Base-by-base conservation (phyloP, 2,113 vertebrate species). In the Pavo muticus region DNA sequence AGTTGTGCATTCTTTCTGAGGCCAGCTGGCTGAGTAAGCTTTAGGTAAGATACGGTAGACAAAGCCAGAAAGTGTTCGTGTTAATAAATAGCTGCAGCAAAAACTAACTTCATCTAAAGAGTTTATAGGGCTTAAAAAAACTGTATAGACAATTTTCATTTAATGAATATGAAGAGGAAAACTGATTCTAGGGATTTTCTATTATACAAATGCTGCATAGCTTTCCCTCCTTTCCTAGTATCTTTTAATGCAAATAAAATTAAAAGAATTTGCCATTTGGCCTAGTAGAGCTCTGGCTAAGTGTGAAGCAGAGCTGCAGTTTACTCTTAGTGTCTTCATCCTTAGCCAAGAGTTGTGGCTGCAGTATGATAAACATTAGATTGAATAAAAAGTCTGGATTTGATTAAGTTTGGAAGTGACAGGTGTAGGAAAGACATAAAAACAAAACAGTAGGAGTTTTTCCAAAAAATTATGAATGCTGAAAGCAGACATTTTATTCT, bases 21-120 rank as follows among this genome's bases (percentile, higher is more conserved):
- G 77, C 81, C 93, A 92, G 80, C 73, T 96, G 89, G 87, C 76
- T 60, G 65, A 78, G 70, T 4, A 86, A 84, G 21, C 24, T 81
- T 78, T 74, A 87, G 72, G 54, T 74, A 92, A 84, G 15, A 23
- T 77, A 78, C 12, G 39, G 65, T 27, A 88, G 3, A 16, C 14
- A 87, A 91, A 78, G 76, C 69, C 77, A 59, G 87, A 72, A 90
- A 69, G 40, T 57, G 5, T 20, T 73, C 40, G 76, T 18, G 64
- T 79, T 88, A 86, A 84, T 93, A 67, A 72, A 67, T 40, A 73
- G 5, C 63, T 80, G 20, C 59, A 86, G 37, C 27, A 80, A 60
- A 73, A 92, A 86, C 30, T 20, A 88, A 27, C 47, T 1, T 0
- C 35, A 80, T 86, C 35, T 85, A 76, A 65, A 48, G 54, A 30